Evolutionary conservation across 2,888 invertebrate genomes (phyloP), one percentile per base, ranked within the genome.

Genomic region (Mystacides longicornis): DNA sequence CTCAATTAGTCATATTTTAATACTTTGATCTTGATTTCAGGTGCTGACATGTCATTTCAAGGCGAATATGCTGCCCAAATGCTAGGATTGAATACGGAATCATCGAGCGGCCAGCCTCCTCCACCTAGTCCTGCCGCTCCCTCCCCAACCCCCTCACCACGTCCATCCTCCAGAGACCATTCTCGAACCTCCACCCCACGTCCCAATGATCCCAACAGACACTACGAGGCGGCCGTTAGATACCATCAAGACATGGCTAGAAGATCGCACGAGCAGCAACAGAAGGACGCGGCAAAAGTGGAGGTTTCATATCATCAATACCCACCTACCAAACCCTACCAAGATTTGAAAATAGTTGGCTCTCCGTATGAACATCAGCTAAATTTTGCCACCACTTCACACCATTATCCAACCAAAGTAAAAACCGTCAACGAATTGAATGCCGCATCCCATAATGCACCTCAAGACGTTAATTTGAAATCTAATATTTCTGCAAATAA

Each of bases 11-110:
- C n/a, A n/a, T n/a, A n/a, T n/a, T n/a, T n/a, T n/a, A n/a, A n/a
- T n/a, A n/a, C n/a, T n/a, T n/a, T n/a, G n/a, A n/a, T n/a, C n/a
- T n/a, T n/a, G n/a, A 5, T 66, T 68, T 27, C 72, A 77, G 88
- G 92, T 2, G 91, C 92, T 1, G 93, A 92, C 71, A 89, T 93
- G 84, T 83, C 87, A 51, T 81, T 92, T 63, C 91, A 91, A 69
- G 92, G 93, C 51, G 94, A 94, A 72, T 94, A 93, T 74, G 93
- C 92, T 51, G 90, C 93, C 21, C 93, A 93, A 68, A 85, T 93
- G 64, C 77, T 93, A 56, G 90, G 90, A 0, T 73, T 90, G 51
- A 82, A 82, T 62, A 81, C 82, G 55, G 86, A 87, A 56, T 48
- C 42, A 42, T 33, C 43, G 23, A 54, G 64, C 65, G 4, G 64